phyloP scores from a whole-genome alignment of 2,888 invertebrate species.

The Rhaphigaster nebulosa region DNA sequence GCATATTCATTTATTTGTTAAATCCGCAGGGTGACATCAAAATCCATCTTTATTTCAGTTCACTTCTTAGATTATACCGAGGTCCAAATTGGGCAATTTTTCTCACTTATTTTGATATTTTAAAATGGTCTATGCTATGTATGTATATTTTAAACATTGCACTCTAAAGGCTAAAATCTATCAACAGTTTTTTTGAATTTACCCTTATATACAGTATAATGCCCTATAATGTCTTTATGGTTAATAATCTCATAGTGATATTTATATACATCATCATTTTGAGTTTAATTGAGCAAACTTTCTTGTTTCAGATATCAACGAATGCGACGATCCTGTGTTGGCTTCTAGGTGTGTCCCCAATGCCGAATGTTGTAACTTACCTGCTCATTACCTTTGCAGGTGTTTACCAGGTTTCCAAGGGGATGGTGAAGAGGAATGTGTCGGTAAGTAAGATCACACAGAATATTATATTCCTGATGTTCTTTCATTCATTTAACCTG shows the following conservation, averaged over 20 bases:
- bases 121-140: neutral
- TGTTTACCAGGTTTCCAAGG: slow-evolving; percentile 92
- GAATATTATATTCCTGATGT: neutral
- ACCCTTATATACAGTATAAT: no score
- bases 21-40: neutral
- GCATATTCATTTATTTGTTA: neutral
- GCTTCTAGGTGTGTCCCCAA: slow-evolving; percentile 89
- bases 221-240: neutral
- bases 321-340: slow-evolving; percentile 90
- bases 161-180: neutral
- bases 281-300: neutral
- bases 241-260: neutral
- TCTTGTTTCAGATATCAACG: slow-evolving; percentile 83
- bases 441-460: slow-evolving; percentile 72
- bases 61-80: neutral
- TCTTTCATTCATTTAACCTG: neutral
- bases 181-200: neutral
- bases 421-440: slow-evolving; percentile 89
- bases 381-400: slow-evolving; percentile 94
- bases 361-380: slow-evolving; percentile 94
- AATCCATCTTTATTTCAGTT: neutral
- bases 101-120: neutral
- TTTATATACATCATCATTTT: neutral
- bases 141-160: neutral
- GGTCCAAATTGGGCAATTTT: neutral